Conservation (phyloP, 2,888 invertebrate genomes). For the Tetramorium bicarinatum region DNA sequence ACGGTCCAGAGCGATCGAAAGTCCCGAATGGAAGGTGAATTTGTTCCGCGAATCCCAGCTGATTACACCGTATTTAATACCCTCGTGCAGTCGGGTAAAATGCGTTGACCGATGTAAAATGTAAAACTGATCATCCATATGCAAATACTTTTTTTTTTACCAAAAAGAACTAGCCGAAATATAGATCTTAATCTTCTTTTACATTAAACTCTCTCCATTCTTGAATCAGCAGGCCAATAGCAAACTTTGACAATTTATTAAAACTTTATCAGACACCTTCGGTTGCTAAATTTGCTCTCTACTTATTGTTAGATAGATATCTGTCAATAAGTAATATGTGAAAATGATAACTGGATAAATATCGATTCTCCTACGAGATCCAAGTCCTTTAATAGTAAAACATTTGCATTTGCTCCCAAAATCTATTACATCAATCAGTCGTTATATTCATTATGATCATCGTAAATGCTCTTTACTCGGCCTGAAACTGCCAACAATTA, state of each 20-base stretch:
- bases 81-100: background rate
- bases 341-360: background rate
- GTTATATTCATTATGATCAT: background rate
- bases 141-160: background rate
- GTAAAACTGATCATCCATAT: background rate
- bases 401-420: background rate
- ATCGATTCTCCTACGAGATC: background rate
- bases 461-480: background rate
- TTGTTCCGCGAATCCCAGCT: background rate
- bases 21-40: conserved; percentile 18
- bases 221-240: background rate
- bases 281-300: conserved; percentile 4
- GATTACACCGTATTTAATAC: conserved; percentile 40
- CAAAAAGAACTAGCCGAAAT: background rate
- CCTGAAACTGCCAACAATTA: conserved; percentile 6
- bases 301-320: background rate
- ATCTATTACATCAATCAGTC: background rate
- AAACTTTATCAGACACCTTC: background rate
- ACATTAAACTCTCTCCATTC: background rate
- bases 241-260: background rate
- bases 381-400: background rate
- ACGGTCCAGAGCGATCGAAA: background rate
- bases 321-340: background rate
- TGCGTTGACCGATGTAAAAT: background rate
- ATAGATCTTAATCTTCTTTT: background rate